These are phyloP conservation scores for Ammodytes marinus DNA, from an alignment of 2,113 vertebrate genomes.

Conservation along the genomic window DNA sequence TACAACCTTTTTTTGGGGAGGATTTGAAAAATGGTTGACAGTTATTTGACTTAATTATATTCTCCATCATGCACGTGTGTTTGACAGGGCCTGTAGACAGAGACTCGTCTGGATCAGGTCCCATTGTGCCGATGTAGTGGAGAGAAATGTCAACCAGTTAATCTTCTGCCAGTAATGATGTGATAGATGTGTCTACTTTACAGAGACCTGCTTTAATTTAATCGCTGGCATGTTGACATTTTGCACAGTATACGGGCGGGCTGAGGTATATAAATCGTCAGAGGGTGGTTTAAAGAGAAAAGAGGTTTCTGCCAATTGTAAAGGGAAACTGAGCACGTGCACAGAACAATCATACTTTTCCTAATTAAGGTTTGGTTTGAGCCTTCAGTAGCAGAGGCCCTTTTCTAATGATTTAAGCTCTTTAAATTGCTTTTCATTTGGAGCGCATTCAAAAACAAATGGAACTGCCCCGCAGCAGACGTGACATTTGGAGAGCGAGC, in stretches of 20 bases:
- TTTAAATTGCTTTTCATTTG: slow-evolving; percentile 80
- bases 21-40: slow-evolving; percentile 25
- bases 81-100: slow-evolving; percentile 51
- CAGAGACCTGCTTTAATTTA: slow-evolving; percentile 73
- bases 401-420: slow-evolving; percentile 70
- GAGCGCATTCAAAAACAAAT: slow-evolving; percentile 78
- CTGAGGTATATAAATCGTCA: slow-evolving; percentile 62
- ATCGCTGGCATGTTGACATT: slow-evolving; percentile 76
- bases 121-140: slow-evolving; percentile 60
- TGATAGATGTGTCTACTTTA: slow-evolving; percentile 71
- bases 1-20: slow-evolving; percentile 17
- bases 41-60: slow-evolving; percentile 72
- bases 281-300: slow-evolving; percentile 36
- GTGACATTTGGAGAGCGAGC: slow-evolving; percentile 74
- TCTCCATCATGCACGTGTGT: slow-evolving; percentile 60
- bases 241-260: slow-evolving; percentile 63
- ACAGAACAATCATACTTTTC: slow-evolving; percentile 73
- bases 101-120: slow-evolving; percentile 48
- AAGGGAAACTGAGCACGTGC: slow-evolving; percentile 52
- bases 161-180: slow-evolving; percentile 70
- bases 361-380: slow-evolving; percentile 77
- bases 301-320: slow-evolving; percentile 37
- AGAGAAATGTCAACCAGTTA: slow-evolving; percentile 73
- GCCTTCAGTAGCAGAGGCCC: slow-evolving; percentile 68
- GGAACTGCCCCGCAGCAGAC: slow-evolving; percentile 63